These are phyloP conservation scores for Larimichthys polyactis DNA, from an alignment of 2,113 vertebrate species.

Conservation along the genomic window DNA sequence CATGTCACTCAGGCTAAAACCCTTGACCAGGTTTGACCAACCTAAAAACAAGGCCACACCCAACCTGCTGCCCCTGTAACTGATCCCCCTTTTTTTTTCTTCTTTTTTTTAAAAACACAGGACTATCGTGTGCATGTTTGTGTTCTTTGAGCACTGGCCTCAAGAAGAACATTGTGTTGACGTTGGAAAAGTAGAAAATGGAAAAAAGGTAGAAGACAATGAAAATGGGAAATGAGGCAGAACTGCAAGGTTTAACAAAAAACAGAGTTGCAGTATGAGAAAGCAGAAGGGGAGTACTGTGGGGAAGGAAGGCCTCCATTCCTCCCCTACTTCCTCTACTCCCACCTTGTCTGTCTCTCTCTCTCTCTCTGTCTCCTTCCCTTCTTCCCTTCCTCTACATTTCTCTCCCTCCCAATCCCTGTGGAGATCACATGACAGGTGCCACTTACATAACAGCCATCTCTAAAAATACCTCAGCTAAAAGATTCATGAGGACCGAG, in stretches of 20 bases:
- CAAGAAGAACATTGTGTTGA: neutral
- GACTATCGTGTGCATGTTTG: neutral
- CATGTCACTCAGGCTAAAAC: slow-evolving; percentile 50
- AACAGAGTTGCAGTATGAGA: neutral
- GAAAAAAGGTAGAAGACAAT: neutral
- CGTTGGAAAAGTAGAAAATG: neutral
- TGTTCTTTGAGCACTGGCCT: neutral
- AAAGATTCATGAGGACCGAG: slow-evolving; percentile 82
- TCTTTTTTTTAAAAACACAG: no score
- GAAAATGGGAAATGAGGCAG: neutral
- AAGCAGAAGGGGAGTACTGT: slow-evolving; percentile 25
- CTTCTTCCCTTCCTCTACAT: slow-evolving; percentile 43
- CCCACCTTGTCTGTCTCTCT: neutral
- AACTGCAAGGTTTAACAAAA: neutral
- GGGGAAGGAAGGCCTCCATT: neutral
- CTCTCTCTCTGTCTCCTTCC: slow-evolving; percentile 25
- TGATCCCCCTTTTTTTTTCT: neutral
- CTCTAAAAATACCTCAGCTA: slow-evolving; percentile 83
- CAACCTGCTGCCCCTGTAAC: slow-evolving; percentile 28
- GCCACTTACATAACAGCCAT: slow-evolving; percentile 83
- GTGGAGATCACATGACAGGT: slow-evolving; percentile 84
- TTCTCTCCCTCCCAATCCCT: slow-evolving; percentile 58
- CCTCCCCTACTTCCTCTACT: slow-evolving; percentile 21
- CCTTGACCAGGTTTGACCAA: slow-evolving; percentile 19
- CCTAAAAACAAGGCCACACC: slow-evolving; percentile 43